phyloP scores from a whole-genome alignment of 2,888 invertebrate species.

The Gasteruption jaculator region DNA sequence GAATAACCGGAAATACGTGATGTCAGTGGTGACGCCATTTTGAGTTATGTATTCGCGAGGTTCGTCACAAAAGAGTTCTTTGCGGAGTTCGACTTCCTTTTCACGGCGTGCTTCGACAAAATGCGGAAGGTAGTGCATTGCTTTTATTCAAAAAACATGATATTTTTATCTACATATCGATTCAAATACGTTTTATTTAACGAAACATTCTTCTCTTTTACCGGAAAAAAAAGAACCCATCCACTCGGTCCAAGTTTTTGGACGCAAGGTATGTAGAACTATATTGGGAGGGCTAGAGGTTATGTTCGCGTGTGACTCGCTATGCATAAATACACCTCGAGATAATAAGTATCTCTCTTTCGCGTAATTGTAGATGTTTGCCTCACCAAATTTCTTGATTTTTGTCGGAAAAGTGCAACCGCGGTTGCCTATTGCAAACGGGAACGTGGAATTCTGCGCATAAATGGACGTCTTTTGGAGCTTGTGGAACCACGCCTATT shows the following conservation, averaged over 20 bases:
- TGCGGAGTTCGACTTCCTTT: conserved; percentile 26
- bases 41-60: conserved; percentile 16
- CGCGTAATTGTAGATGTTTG: conserved; percentile 5
- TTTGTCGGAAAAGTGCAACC: conserved; percentile 93
- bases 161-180: conserved; percentile 1
- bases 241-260: conserved; percentile 95
- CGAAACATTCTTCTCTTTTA: conserved; percentile 38
- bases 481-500: conserved; percentile 94
- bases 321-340: too few species aligned
- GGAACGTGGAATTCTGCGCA: conserved; percentile 88
- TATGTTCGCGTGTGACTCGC: conserved; percentile 25
- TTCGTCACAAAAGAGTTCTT: conserved; percentile 8
- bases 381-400: not conserved
- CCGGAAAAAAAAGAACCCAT: conserved; percentile 80
- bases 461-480: conserved; percentile 96
- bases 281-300: conserved; percentile 21
- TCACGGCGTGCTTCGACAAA: conserved; percentile 38
- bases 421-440: conserved; percentile 99
- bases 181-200: conserved; percentile 14
- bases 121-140: conserved; percentile 45
- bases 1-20: too few species aligned
- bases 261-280: conserved; percentile 77
- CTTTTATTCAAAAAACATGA: conserved; percentile 7
- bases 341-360: too few species aligned
- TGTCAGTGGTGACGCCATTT: too few species aligned